A percentile compares a stretch with the other conserved stretches of the same genome.
Conservation (phyloP, 1,140 invertebrate species). For the Chelonus insularis region DNA sequence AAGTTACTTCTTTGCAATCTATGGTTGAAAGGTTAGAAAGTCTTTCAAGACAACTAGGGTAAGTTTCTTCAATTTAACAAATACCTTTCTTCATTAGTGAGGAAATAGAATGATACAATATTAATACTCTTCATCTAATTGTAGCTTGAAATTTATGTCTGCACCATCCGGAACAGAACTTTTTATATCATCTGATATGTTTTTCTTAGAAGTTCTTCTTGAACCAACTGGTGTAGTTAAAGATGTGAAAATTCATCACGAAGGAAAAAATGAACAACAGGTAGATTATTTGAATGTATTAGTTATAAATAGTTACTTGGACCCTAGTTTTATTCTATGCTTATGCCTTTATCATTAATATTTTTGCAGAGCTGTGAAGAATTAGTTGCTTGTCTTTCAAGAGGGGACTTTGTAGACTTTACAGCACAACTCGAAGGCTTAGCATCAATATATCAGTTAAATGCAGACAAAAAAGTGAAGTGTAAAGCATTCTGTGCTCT, state of each 20-base stretch:
- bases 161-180: constrained; percentile 74
- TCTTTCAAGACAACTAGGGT: constrained; percentile 85
- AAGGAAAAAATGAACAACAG: constrained; percentile 73
- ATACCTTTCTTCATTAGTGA: neutral
- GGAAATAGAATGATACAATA: neutral
- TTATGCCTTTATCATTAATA: neutral
- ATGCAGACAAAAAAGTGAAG: constrained; percentile 93
- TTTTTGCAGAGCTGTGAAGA: constrained; percentile 79
- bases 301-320: too few relatives aligned
- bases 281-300: too few relatives aligned
- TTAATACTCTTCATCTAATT: constrained; percentile 43
- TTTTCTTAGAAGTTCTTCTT: constrained; percentile 89
- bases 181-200: constrained; percentile 96
- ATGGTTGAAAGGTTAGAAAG: constrained; percentile 91
- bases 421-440: constrained; percentile 89
- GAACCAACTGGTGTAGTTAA: constrained; percentile 80
- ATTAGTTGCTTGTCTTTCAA: constrained; percentile 75
- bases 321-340: neutral
- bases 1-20: constrained; percentile 86
- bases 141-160: constrained; percentile 76
- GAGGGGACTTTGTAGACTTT: constrained; percentile 90
- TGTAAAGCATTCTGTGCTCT: constrained; percentile 90
- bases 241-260: constrained; percentile 93
- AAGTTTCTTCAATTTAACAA: constrained; percentile 35
- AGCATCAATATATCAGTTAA: constrained; percentile 89